phyloP scores from a whole-genome alignment of 2,797 vertebrate genomes.

The Gymnoscopelus braueri region DNA sequence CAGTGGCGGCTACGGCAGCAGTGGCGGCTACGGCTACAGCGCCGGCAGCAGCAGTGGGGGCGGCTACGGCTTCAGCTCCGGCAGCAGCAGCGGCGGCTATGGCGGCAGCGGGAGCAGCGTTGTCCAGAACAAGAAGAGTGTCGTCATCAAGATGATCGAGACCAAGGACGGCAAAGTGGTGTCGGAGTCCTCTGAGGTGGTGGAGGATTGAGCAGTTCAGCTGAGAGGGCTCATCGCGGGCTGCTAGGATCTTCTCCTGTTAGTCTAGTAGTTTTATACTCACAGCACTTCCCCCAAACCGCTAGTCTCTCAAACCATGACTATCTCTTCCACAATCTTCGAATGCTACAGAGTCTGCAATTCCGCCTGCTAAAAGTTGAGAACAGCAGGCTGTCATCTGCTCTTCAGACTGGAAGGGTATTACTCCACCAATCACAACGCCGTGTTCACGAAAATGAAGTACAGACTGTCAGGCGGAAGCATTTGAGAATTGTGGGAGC shows the following conservation, averaged over 20 bases:
- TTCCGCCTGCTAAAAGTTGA: no score
- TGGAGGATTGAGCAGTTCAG: constrained; percentile 78
- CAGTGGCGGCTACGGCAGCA: constrained; percentile 37
- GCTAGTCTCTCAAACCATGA: no score
- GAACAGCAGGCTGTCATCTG: no score
- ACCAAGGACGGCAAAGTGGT: constrained; percentile 85
- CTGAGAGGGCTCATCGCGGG: constrained; percentile 45
- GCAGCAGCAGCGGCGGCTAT: constrained; percentile 46
- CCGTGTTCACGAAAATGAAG: no score
- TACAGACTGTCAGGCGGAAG: no score
- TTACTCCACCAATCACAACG: no score
- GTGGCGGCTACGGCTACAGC: constrained; percentile 25
- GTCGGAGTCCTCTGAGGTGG: constrained; percentile 84
- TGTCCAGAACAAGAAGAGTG: constrained; percentile 82
- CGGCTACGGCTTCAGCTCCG: constrained; percentile 33
- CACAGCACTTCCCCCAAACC: constrained; percentile 39
- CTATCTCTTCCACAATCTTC: no score
- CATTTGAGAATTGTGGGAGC: neutral
- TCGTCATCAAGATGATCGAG: constrained; percentile 87
- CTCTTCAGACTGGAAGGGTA: no score
- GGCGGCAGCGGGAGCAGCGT: constrained; percentile 65
- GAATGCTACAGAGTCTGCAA: no score
- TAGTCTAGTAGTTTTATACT: constrained; percentile 67
- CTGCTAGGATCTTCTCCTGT: constrained; percentile 54
- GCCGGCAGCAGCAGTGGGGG: constrained; percentile 19